These are phyloP conservation scores for Acanthopagrus latus DNA, from an alignment of 2,797 vertebrate genomes.

Conservation along the genomic window DNA sequence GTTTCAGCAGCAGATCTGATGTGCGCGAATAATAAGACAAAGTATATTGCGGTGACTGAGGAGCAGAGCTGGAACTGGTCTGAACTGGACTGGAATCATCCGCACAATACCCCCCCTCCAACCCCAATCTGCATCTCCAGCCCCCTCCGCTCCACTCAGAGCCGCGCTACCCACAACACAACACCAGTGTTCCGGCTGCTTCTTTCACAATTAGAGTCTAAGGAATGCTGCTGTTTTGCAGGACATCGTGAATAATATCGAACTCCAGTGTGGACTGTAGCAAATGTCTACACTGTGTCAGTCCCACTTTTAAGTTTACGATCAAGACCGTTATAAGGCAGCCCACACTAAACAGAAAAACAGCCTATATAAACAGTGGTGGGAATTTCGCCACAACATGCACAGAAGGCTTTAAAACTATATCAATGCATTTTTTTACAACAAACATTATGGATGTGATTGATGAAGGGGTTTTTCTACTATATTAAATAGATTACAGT, in stretches of 20 bases:
- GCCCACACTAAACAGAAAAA: not conserved
- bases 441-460: not conserved
- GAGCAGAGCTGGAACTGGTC: conserved; percentile 83
- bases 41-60: conserved; percentile 65
- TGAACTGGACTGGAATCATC: conserved; percentile 86
- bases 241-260: not conserved
- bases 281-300: not conserved
- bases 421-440: not conserved
- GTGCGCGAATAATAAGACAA: conserved; percentile 58
- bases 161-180: accelerated
- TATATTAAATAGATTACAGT: no score
- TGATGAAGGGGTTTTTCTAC: not conserved
- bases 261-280: no score
- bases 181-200: accelerated
- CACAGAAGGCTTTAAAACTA: no score
- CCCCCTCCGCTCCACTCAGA: not conserved
- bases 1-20: not conserved
- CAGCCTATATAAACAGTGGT: not conserved
- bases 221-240: not conserved
- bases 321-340: not conserved
- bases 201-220: conserved; percentile 41
- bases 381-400: not conserved
- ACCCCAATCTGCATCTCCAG: conserved; percentile 47
- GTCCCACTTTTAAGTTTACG: no score
- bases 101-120: conserved; percentile 50